Evolutionary conservation across 2,797 vertebrate species (phyloP).

Genomic region (Chelon labrosus): DNA sequence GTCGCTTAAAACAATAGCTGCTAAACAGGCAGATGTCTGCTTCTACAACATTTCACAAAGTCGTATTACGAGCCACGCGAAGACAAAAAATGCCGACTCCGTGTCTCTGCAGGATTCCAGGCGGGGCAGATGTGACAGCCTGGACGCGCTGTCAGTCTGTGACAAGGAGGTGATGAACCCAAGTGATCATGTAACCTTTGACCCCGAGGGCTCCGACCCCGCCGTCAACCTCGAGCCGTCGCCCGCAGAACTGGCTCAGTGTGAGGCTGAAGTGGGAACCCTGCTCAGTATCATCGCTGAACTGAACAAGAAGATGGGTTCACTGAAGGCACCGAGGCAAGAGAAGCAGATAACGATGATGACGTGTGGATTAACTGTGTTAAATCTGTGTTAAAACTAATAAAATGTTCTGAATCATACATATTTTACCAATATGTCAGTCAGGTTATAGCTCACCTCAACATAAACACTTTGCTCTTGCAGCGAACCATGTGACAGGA

Average conservation of each 20-base stretch:
- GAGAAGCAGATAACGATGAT: neutral
- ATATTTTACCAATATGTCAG: neutral
- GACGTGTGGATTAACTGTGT: neutral
- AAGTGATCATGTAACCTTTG: conserved; percentile 33
- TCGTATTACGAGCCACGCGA: neutral
- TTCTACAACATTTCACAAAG: conserved; percentile 24
- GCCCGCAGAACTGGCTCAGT: conserved; percentile 72
- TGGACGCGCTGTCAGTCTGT: conserved; percentile 56
- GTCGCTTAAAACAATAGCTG: conserved; percentile 81
- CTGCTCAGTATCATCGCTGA: conserved; percentile 77
- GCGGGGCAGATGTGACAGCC: conserved; percentile 66
- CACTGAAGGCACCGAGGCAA: conserved; percentile 83
- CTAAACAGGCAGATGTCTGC: conserved; percentile 56
- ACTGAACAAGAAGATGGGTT: conserved; percentile 81
- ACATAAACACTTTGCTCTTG: conserved; percentile 23
- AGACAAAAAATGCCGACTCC: neutral
- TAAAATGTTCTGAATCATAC: neutral
- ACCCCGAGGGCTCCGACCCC: conserved; percentile 57
- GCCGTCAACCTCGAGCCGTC: conserved; percentile 72
- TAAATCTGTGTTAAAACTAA: too few species aligned
- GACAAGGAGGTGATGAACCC: conserved; percentile 55
- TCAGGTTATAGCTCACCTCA: conserved; percentile 1
- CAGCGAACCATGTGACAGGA: conserved; percentile 75
- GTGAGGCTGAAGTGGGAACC: conserved; percentile 77
- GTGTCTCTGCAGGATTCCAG: conserved; percentile 61